phyloP scores from a whole-genome alignment of 1,140 invertebrate species.

The Varroa destructor region DNA sequence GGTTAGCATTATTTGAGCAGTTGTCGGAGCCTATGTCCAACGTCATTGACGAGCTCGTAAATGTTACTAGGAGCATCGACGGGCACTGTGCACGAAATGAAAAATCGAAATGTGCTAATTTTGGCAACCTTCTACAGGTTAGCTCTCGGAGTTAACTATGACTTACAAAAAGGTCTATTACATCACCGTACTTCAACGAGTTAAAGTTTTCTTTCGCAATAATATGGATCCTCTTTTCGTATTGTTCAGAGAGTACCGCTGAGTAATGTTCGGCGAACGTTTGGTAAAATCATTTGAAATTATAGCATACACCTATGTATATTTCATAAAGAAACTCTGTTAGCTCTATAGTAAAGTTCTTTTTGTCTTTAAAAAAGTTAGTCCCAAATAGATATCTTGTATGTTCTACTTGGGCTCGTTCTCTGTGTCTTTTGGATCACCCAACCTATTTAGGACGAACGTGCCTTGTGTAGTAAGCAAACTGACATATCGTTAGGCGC shows the following conservation, averaged over 20 bases:
- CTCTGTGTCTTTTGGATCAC: too few relatives aligned
- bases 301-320: background rate
- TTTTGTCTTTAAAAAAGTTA: background rate
- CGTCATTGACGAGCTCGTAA: conserved; percentile 37
- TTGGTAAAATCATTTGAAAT: background rate
- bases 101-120: conserved; percentile 36
- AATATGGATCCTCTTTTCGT: conserved; percentile 12
- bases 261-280: background rate
- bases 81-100: background rate
- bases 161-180: background rate
- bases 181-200: conserved; percentile 1
- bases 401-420: too few relatives aligned
- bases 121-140: conserved; percentile 38
- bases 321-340: background rate
- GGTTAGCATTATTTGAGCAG: background rate
- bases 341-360: background rate
- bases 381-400: background rate
- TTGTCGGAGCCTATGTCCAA: conserved; percentile 36
- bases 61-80: conserved; percentile 31
- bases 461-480: too few relatives aligned
- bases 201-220: conserved; percentile 1
- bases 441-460: too few relatives aligned
- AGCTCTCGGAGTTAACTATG: conserved; percentile 10
- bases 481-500: too few relatives aligned
- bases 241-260: background rate